Conservation (phyloP, 2,888 invertebrate species). For the Troglohyphantes excavatus region DNA sequence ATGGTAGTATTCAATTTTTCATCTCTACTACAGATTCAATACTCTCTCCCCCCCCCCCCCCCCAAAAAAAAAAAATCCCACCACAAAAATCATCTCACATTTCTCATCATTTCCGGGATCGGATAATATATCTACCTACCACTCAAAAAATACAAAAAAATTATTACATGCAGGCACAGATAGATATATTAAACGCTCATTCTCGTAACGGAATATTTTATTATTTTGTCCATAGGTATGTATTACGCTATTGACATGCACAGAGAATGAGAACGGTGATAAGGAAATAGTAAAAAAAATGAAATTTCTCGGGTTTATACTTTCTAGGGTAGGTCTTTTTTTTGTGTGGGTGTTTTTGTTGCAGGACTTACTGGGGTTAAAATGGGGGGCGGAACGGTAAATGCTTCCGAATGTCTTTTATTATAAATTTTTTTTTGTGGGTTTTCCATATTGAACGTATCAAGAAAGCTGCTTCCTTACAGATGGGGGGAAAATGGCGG, state of each 20-base stretch:
- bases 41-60: not conserved
- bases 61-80: not conserved
- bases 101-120: conserved; percentile 44
- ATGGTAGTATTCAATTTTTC: conserved; percentile 36
- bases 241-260: conserved; percentile 59
- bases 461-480: too few species aligned
- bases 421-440: not conserved
- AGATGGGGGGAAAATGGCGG: too few species aligned
- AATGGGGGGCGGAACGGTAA: conserved; percentile 23
- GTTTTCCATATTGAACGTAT: too few species aligned
- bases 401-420: conserved; percentile 29
- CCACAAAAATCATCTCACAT: conserved; percentile 56
- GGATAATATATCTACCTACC: conserved; percentile 1
- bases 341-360: not conserved
- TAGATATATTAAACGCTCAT: not conserved
- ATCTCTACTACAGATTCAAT: conserved; percentile 30
- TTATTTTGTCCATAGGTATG: conserved; percentile 38
- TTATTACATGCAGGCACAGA: not conserved
- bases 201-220: not conserved
- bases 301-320: conserved; percentile 9
- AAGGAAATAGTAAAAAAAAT: conserved; percentile 59
- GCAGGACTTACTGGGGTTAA: conserved; percentile 27
- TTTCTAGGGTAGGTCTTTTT: not conserved
- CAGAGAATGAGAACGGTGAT: conserved; percentile 34
- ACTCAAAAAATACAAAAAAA: not conserved